A percentile compares a stretch with the other conserved stretches of the same genome.
Conservation (phyloP, 2,113 vertebrate species). For the Desmodus rotundus region DNA sequence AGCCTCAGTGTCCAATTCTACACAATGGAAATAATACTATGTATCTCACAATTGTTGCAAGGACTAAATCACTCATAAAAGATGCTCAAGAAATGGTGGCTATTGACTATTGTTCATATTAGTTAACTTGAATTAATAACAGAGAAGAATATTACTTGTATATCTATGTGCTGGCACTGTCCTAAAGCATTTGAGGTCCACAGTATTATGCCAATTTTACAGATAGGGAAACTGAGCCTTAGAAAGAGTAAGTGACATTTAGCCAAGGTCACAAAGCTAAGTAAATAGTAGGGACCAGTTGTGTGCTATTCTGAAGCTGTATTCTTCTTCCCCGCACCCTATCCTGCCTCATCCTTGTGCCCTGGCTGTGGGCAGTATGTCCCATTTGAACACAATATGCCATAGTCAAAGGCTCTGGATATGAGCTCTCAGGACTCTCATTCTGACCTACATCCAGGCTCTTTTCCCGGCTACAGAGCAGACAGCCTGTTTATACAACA, state of each 20-base stretch:
- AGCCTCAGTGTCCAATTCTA: neutral
- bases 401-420: neutral
- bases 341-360: neutral
- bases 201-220: neutral
- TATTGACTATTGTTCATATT: neutral
- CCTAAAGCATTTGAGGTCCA: neutral
- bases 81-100: neutral
- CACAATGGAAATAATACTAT: neutral
- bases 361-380: neutral
- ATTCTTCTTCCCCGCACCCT: neutral
- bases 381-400: neutral
- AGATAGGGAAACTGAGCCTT: conserved; percentile 1
- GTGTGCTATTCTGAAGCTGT: neutral
- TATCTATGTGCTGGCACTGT: neutral
- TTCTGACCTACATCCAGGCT: neutral
- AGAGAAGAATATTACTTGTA: neutral
- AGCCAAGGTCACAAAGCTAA: neutral
- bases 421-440: neutral
- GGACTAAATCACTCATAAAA: neutral
- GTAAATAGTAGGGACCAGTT: neutral
- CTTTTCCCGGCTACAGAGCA: neutral
- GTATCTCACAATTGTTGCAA: neutral
- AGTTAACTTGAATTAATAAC: neutral
- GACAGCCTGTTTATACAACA: neutral
- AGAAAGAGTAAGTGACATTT: neutral